These are phyloP conservation scores for Andrena hattorfiana DNA, from an alignment of 2,888 invertebrate genomes.

Conservation along the genomic window DNA sequence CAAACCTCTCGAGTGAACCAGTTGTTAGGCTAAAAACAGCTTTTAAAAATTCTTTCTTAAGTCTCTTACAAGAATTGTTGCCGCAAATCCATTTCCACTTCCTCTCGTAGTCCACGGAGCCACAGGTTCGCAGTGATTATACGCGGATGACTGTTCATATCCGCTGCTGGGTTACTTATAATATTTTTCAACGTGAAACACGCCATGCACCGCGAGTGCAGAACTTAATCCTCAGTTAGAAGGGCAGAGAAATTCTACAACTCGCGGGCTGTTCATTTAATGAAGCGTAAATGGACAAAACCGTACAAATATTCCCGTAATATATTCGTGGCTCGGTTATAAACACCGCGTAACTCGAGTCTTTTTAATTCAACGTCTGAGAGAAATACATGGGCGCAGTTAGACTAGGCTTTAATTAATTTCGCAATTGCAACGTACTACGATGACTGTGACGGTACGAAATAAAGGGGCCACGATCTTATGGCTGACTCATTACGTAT, in stretches of 20 bases:
- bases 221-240: constrained; percentile 46
- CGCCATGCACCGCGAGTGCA: constrained; percentile 20
- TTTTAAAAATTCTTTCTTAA: constrained; percentile 9
- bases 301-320: constrained; percentile 25
- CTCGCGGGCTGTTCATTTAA: constrained; percentile 47
- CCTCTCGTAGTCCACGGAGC: constrained; percentile 2
- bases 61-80: constrained; percentile 4
- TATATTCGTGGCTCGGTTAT: constrained; percentile 19
- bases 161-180: constrained; percentile 55
- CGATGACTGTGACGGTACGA: constrained; percentile 55
- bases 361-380: constrained; percentile 26
- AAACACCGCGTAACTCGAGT: constrained; percentile 30
- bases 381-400: constrained; percentile 6
- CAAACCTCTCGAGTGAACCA: no score
- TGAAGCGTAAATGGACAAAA: constrained; percentile 43
- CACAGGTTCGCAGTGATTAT: constrained; percentile 25
- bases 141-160: constrained; percentile 47
- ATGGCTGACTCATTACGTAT: constrained; percentile 58
- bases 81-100: not conserved
- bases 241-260: constrained; percentile 38
- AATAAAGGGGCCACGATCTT: constrained; percentile 79
- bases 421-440: not conserved
- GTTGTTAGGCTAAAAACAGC: not conserved
- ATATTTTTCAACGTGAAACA: constrained; percentile 49
- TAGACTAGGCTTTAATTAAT: constrained; percentile 31